Evolutionary conservation across 1,140 invertebrate species (phyloP).

Genomic region (Lordiphosa collinella): DNA sequence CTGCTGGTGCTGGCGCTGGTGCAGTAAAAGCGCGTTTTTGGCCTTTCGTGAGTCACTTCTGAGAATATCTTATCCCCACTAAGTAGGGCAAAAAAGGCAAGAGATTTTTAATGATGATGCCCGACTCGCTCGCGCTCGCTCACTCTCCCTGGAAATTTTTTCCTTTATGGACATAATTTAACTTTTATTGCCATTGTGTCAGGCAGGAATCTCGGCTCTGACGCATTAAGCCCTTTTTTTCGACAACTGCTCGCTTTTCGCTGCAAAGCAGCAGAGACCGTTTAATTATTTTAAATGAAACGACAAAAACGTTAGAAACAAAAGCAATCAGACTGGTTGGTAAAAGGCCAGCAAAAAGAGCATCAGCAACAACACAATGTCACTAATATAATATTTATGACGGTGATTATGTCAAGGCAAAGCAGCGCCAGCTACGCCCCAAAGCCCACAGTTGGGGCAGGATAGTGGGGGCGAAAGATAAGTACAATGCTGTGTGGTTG

Average conservation of each 20-base stretch:
- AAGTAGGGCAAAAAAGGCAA: neutral
- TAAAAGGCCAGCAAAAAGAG: constrained; percentile 13
- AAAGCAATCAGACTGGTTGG: constrained; percentile 8
- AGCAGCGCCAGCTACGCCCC: constrained; percentile 20
- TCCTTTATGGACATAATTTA: constrained; percentile 7
- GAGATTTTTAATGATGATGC: constrained; percentile 8
- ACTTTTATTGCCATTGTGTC: constrained; percentile 15
- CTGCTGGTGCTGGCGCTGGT: no score
- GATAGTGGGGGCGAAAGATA: neutral
- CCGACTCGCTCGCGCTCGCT: neutral
- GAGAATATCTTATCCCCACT: no score
- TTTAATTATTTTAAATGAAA: constrained; percentile 17
- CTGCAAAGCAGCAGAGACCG: neutral
- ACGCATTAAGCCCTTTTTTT: neutral
- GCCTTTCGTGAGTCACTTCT: no score
- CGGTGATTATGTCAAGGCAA: constrained; percentile 51
- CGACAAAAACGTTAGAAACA: neutral
- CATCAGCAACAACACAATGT: constrained; percentile 18
- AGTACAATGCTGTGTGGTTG: neutral
- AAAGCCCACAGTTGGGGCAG: neutral
- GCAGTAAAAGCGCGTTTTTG: no score
- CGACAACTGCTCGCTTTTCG: neutral
- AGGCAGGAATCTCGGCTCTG: constrained; percentile 9
- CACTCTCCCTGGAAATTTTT: neutral
- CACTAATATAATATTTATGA: constrained; percentile 60